A percentile compares a stretch with the other conserved stretches of the same genome.
phyloP scores from a whole-genome alignment of 2,113 vertebrate species.

The Lutjanus erythropterus region DNA sequence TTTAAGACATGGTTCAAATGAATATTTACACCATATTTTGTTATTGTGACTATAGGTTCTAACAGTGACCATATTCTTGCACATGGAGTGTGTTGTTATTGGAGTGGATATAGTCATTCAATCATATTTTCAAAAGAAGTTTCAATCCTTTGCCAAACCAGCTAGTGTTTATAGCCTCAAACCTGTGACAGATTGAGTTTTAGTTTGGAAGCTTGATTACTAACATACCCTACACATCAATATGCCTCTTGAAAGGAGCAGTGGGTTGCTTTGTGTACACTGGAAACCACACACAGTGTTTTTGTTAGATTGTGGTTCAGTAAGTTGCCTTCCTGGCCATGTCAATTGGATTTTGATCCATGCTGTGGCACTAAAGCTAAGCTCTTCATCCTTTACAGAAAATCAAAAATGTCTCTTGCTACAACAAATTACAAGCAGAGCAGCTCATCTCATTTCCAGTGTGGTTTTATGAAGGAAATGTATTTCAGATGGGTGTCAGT shows the following conservation, averaged over 20 bases:
- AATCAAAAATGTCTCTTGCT: constrained; percentile 23
- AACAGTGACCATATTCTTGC: not conserved
- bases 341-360: constrained; percentile 32
- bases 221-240: constrained; percentile 37
- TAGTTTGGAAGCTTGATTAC: constrained; percentile 40
- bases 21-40: not conserved
- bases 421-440: constrained; percentile 15
- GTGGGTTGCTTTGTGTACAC: constrained; percentile 17
- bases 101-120: not conserved
- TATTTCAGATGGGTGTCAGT: constrained; percentile 47
- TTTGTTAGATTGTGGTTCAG: constrained; percentile 39
- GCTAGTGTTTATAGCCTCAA: constrained; percentile 20
- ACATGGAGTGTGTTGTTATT: not conserved
- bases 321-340: constrained; percentile 18
- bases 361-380: constrained; percentile 23
- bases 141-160: constrained; percentile 11
- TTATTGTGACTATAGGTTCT: not conserved
- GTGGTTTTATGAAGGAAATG: constrained; percentile 20
- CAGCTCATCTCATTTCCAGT: constrained; percentile 9
- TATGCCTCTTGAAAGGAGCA: constrained; percentile 18
- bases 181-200: constrained; percentile 30
- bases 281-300: constrained; percentile 44
- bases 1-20: not conserved
- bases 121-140: not conserved
- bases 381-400: constrained; percentile 33